Evolutionary conservation across 1,140 invertebrate genomes (phyloP), one percentile per base, ranked within the genome.

Genomic region (Hycleus phaleratus): DNA sequence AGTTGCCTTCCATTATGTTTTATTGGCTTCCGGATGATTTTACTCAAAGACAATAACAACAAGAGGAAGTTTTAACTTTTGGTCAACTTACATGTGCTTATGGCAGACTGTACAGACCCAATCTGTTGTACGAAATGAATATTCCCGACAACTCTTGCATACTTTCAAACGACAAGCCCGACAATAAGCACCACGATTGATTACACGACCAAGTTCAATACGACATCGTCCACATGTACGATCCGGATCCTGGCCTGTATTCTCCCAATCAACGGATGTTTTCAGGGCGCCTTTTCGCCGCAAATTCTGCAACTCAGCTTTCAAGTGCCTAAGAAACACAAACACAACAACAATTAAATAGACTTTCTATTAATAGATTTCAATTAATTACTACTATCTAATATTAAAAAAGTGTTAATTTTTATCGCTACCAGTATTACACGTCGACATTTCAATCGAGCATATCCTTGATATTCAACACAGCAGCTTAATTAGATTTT

Each of bases 61-160:
- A 32, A 5, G 7, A 42, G 3, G 9, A 42, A 42, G 10, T 42
- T 42, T n/a, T 8, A 42, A 42, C 4, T 42, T 6, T 4, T n/a
- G 9, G 40, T 18, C 18, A n/a, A n/a, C 85, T 87, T 76, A 88
- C 86, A 84, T 81, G 73, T 85, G 81, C 74, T 86, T 88, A 68
- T 85, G 78, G 73, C 87, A 90, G 62, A 87, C 79, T 51, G 80
- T 77, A 71, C 87, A 89, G 47, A 88, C 77, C 87, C 87, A 89
- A 66, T 87, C 82, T 50, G 79, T 78, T 52, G 77, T 78, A 58
- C 73, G 71, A 42, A 74, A 75, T 25, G 77, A 77, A 63, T 82
- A 82, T 67, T 85, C 81, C 44, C 87, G 79, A 71, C 87, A 89
- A 65, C 79, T 79, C 71, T 87, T 86, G 75, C 87, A 89, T 26